These are phyloP conservation scores for Notiomystis cincta DNA, from an alignment of 2,113 vertebrate species.

Conservation along the genomic window DNA sequence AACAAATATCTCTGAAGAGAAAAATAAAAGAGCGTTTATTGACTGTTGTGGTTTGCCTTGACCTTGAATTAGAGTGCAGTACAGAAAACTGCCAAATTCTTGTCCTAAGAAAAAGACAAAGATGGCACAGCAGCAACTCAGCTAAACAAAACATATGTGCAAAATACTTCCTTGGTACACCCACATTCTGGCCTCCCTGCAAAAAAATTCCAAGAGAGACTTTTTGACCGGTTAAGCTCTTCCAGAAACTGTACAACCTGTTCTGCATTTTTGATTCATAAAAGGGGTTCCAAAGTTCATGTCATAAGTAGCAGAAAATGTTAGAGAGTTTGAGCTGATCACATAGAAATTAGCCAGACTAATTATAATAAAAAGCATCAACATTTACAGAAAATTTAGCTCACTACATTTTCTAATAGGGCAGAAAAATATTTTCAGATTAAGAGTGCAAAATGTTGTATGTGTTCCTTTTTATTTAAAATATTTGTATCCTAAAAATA, in stretches of 20 bases:
- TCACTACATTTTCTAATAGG: background rate
- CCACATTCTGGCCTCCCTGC: background rate
- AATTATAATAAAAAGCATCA: background rate
- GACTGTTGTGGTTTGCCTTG: background rate
- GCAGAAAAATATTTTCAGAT: background rate
- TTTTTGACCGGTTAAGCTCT: slow-evolving; percentile 4
- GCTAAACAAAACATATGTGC: slow-evolving; percentile 42
- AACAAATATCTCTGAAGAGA: background rate
- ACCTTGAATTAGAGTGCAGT: background rate
- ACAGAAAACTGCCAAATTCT: slow-evolving; percentile 33
- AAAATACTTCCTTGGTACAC: slow-evolving; percentile 7
- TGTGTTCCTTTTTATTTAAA: background rate
- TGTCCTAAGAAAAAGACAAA: slow-evolving; percentile 41
- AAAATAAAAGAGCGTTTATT: background rate
- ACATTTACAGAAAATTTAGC: background rate
- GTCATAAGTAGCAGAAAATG: background rate
- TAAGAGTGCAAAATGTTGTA: background rate
- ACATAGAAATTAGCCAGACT: background rate
- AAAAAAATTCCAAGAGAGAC: slow-evolving; percentile 7
- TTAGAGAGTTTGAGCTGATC: background rate
- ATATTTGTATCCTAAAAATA: background rate
- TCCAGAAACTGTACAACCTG: slow-evolving; percentile 13
- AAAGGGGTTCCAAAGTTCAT: slow-evolving; percentile 12
- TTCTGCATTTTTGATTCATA: background rate
- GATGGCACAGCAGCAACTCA: background rate